A percentile compares a stretch with the other conserved stretches of the same genome.
Conservation (phyloP, 2,797 vertebrate genomes). For the Dicrostonyx torquatus region DNA sequence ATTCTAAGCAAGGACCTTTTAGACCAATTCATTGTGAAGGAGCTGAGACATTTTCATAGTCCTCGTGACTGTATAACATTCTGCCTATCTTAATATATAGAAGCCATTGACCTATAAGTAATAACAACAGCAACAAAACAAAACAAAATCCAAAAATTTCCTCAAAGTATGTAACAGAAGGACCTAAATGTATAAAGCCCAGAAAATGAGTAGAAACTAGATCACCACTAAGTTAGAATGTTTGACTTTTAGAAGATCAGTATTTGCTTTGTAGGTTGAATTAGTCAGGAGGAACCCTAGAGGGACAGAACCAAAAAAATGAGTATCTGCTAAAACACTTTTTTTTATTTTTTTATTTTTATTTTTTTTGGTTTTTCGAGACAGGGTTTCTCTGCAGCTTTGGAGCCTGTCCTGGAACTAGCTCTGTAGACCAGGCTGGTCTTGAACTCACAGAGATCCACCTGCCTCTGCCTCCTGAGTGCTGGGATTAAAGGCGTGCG, state of each 20-base stretch:
- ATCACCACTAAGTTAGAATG: neutral
- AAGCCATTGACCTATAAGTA: neutral
- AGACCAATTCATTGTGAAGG: neutral
- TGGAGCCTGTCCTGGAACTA: too few relatives aligned
- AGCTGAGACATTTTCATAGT: slow-evolving; percentile 26
- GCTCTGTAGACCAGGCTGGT: too few relatives aligned
- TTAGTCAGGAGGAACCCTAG: neutral
- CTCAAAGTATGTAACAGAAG: slow-evolving; percentile 6
- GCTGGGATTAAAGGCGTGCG: too few relatives aligned
- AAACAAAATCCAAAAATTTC: neutral
- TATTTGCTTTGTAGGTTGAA: neutral
- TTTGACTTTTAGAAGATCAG: neutral
- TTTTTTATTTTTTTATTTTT: too few relatives aligned
- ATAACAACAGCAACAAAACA: neutral
- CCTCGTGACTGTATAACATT: neutral
- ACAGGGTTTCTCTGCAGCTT: too few relatives aligned
- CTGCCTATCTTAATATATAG: neutral
- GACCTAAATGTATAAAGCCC: neutral
- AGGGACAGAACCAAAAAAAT: neutral
- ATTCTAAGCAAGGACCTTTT: neutral
- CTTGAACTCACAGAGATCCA: too few relatives aligned
- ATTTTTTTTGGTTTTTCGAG: too few relatives aligned
- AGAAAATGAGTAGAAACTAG: slow-evolving; percentile 5
- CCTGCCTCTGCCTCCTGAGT: too few relatives aligned
- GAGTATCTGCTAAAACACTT: neutral